Evolutionary conservation across 2,113 vertebrate genomes (phyloP).

Genomic region (Oncorhynchus masou): DNA sequence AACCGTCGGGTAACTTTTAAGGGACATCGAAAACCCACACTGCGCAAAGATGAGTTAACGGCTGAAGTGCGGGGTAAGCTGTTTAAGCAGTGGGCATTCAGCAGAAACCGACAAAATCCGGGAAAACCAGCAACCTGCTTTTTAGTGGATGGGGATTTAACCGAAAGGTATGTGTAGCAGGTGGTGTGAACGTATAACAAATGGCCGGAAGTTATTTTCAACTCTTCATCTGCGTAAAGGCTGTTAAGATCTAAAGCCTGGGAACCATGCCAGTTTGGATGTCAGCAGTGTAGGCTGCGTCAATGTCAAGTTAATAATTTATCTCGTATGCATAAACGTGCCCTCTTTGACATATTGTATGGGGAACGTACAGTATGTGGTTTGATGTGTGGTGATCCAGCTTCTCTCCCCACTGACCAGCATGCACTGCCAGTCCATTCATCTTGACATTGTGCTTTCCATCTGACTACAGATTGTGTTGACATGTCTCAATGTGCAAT

Average conservation of each 20-base stretch:
- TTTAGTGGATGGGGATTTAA: conserved; percentile 27
- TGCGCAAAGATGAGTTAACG: conserved; percentile 16
- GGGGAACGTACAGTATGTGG: conserved; percentile 38
- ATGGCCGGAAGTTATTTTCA: conserved; percentile 15
- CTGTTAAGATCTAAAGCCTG: conserved; percentile 22
- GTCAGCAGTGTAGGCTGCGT: conserved; percentile 50
- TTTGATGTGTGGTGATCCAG: conserved; percentile 16
- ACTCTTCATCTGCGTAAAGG: conserved; percentile 39
- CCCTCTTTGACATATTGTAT: neutral
- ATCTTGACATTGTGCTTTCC: neutral
- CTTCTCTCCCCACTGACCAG: conserved; percentile 3
- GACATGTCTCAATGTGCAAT: conserved; percentile 15
- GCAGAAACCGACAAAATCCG: conserved; percentile 20
- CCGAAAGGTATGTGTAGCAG: conserved; percentile 17
- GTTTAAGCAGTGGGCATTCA: conserved; percentile 32
- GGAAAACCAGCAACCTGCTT: conserved; percentile 27
- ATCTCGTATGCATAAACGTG: conserved; percentile 38
- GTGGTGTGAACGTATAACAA: conserved; percentile 38
- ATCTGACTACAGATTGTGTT: neutral
- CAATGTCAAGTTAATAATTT: conserved; percentile 56
- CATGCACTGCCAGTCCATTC: neutral
- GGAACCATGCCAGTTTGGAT: conserved; percentile 25
- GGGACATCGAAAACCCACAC: neutral
- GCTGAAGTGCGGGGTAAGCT: conserved; percentile 35
- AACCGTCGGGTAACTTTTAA: neutral